Conservation (phyloP, 2,888 invertebrate genomes). For the Eupithecia tripunctaria region DNA sequence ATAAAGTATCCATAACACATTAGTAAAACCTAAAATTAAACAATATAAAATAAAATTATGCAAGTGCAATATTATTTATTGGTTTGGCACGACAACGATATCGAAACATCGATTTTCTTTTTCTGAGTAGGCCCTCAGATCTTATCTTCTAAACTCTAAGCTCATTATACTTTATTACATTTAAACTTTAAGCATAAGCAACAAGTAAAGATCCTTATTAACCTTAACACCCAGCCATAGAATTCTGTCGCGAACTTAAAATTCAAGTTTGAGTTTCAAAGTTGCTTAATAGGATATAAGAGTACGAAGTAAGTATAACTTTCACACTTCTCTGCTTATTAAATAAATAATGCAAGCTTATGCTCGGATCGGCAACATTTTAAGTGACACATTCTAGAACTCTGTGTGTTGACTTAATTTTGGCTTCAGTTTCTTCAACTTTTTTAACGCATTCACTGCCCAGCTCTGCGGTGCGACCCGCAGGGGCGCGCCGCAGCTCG, state of each 20-base stretch:
- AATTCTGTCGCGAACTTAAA: constrained; percentile 25
- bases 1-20: no score
- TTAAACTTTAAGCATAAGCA: constrained; percentile 4
- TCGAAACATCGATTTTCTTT: no score
- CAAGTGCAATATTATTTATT: no score
- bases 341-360: constrained; percentile 5
- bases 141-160: no score
- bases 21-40: no score
- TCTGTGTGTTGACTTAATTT: neutral
- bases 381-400: neutral
- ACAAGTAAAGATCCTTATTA: constrained; percentile 6
- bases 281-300: constrained; percentile 18
- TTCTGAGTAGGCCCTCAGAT: no score
- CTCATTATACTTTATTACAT: neutral
- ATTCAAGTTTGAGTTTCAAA: constrained; percentile 23
- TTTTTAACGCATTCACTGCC: no score
- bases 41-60: no score
- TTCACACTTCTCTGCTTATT: neutral
- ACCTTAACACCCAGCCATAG: neutral
- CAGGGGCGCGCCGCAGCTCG: no score
- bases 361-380: neutral
- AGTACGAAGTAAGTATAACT: neutral
- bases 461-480: no score
- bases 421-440: neutral
- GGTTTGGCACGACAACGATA: no score